phyloP scores from a whole-genome alignment of 2,113 vertebrate genomes.

The Microtus pennsylvanicus region DNA sequence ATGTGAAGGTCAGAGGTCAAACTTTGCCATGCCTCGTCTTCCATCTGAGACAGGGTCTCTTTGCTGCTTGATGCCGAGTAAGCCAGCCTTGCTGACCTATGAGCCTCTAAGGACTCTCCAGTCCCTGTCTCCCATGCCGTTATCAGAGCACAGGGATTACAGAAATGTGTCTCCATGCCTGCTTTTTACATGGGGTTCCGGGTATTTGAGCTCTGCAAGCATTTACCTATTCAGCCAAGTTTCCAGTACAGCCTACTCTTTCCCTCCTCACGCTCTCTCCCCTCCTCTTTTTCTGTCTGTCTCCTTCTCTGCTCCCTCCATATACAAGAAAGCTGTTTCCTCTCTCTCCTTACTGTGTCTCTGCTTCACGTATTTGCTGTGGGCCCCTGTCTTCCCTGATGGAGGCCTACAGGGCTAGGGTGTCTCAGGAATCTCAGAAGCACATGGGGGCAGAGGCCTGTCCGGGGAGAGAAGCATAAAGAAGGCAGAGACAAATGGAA shows the following conservation, averaged over 20 bases:
- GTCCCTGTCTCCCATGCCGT: not conserved
- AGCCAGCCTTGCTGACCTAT: too few relatives aligned
- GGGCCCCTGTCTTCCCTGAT: not conserved
- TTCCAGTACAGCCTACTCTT: not conserved
- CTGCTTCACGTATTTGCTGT: not conserved
- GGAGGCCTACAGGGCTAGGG: not conserved
- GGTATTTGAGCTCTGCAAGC: not conserved
- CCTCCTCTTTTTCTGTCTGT: not conserved
- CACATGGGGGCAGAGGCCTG: not conserved
- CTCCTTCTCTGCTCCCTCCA: not conserved
- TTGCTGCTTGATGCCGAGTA: not conserved
- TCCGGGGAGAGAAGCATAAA: not conserved
- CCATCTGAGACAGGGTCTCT: not conserved
- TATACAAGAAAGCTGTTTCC: not conserved
- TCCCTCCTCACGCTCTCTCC: not conserved
- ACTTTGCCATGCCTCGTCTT: not conserved
- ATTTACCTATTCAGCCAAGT: too few relatives aligned
- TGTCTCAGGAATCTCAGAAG: not conserved
- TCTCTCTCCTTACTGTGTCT: conserved; percentile 20
- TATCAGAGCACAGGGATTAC: not conserved
- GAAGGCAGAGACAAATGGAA: conserved; percentile 3
- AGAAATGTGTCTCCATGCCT: not conserved
- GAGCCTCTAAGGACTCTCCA: not conserved
- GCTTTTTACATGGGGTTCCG: not conserved
- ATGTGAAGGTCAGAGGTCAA: not conserved